Evolutionary conservation across 2,797 vertebrate genomes (phyloP).

Genomic region (Gymnoscopelus microlampas): DNA sequence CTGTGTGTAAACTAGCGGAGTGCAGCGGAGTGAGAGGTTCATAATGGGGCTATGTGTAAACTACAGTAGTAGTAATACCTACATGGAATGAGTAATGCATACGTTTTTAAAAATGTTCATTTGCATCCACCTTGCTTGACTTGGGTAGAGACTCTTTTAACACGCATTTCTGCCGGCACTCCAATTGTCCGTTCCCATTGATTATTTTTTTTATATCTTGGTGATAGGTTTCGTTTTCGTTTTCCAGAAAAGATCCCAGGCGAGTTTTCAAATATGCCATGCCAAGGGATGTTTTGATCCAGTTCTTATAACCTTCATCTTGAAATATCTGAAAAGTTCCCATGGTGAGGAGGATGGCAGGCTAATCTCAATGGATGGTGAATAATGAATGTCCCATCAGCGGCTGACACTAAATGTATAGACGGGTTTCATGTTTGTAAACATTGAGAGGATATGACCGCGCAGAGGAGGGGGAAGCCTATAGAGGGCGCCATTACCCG

Average conservation of each 20-base stretch:
- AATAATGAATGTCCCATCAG: too few relatives aligned
- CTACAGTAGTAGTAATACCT: not conserved
- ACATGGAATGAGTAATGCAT: too few relatives aligned
- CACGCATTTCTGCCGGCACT: conserved; percentile 19
- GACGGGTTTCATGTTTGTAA: too few relatives aligned
- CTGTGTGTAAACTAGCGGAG: too few relatives aligned
- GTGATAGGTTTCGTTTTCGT: conserved; percentile 64
- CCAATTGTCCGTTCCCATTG: rapidly evolving
- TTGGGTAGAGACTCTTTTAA: not conserved
- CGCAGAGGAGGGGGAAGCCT: too few relatives aligned
- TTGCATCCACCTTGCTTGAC: conserved; percentile 16
- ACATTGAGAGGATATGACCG: too few relatives aligned
- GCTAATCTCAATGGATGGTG: not conserved
- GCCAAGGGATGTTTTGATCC: conserved; percentile 60
- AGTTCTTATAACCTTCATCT: conserved; percentile 60
- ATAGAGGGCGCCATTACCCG: too few relatives aligned
- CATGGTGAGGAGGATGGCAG: conserved; percentile 6
- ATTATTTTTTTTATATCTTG: conserved; percentile 3
- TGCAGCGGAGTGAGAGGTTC: too few relatives aligned
- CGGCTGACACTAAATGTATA: too few relatives aligned
- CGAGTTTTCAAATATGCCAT: conserved; percentile 40
- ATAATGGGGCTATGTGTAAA: too few relatives aligned
- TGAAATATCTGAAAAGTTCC: conserved; percentile 41
- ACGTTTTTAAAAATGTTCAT: too few relatives aligned
- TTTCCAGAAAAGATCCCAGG: conserved; percentile 50